phyloP scores from a whole-genome alignment of 92 coral and sea anemone species.

The Zoanthus solanderi region DNA sequence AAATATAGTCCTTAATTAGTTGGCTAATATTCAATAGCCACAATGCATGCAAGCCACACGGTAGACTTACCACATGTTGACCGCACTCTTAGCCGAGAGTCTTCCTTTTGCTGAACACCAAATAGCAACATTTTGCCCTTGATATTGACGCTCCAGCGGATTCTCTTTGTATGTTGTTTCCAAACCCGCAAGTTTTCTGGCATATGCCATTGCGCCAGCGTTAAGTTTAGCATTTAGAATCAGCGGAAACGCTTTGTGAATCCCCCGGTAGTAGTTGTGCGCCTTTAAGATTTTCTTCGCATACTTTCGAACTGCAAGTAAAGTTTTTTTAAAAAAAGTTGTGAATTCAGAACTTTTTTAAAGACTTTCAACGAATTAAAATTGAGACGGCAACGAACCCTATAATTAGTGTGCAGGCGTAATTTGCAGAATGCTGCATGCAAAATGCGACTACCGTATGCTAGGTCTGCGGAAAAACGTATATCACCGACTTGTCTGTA shows the following conservation, averaged over 20 bases:
- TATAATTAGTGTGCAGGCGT: no score
- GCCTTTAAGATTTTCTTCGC: conserved; percentile 53
- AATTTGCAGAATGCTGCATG: no score
- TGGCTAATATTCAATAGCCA: no score
- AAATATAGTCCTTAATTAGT: no score
- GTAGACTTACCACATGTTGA: conserved; percentile 26
- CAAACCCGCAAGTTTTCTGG: conserved; percentile 38
- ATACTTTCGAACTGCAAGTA: conserved; percentile 27
- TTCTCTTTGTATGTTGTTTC: conserved; percentile 5
- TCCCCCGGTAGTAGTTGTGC: conserved; percentile 50
- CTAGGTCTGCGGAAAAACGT: no score
- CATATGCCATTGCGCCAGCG: conserved; percentile 35
- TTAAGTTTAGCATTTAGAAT: conserved; percentile 39
- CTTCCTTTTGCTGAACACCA: conserved; percentile 21
- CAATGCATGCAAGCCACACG: no score
- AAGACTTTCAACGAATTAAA: no score
- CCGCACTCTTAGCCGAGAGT: conserved; percentile 14
- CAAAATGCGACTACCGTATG: no score
- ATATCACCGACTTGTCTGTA: no score
- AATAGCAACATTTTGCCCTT: conserved; percentile 35
- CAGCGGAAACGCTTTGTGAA: conserved; percentile 40
- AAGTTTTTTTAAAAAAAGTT: no score
- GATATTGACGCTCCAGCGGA: conserved; percentile 1
- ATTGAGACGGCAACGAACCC: no score
- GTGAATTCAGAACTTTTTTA: no score